Evolutionary conservation across 2,113 vertebrate genomes (phyloP).

Genomic region (Melanerpes aurifrons): DNA sequence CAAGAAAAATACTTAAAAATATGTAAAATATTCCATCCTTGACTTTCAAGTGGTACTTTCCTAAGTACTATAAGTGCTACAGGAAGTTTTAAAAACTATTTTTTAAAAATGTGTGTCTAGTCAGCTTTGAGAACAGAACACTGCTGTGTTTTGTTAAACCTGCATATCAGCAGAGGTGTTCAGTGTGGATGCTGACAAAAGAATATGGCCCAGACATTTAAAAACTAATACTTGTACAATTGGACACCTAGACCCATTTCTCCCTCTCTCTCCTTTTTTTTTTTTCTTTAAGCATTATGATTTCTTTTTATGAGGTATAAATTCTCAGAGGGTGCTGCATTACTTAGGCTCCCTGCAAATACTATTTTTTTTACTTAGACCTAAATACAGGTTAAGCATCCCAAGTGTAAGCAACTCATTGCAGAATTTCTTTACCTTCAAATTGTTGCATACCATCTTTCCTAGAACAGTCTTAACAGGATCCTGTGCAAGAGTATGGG

Average conservation of each 20-base stretch:
- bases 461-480: not conserved
- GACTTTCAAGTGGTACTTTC: not conserved
- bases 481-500: not conserved
- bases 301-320: not conserved
- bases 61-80: not conserved
- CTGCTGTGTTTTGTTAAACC: not conserved
- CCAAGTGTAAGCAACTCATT: not conserved
- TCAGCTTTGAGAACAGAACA: not conserved
- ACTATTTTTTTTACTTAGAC: not conserved
- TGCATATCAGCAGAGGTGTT: not conserved
- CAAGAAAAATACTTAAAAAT: slow-evolving; percentile 15
- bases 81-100: not conserved
- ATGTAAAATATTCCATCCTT: not conserved
- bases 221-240: not conserved
- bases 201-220: not conserved
- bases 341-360: not conserved
- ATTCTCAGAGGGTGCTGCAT: not conserved
- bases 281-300: not conserved
- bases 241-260: not conserved
- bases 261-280: not conserved
- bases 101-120: not conserved
- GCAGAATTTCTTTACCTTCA: not conserved
- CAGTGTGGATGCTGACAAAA: not conserved
- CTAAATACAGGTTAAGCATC: not conserved
- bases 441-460: not conserved